A percentile compares a stretch with the other conserved stretches of the same genome.
phyloP scores from a whole-genome alignment of 2,888 invertebrate genomes.

The Drosophila barbarae region DNA sequence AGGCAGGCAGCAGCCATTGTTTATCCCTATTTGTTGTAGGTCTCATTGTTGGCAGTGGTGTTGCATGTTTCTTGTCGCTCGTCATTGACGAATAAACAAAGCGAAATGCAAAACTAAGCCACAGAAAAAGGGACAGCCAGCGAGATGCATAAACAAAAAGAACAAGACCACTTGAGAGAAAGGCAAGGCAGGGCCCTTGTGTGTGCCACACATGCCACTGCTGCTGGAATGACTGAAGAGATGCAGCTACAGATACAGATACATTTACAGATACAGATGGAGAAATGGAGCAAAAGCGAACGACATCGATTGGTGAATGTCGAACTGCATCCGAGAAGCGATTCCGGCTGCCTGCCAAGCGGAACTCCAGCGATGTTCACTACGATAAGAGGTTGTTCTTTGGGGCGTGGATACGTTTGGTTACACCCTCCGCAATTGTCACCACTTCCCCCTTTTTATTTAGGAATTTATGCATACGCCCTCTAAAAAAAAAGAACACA shows the following conservation, averaged over 20 bases:
- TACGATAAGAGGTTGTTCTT: constrained; percentile 45
- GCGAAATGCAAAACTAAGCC: constrained; percentile 52
- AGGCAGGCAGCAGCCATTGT: constrained; percentile 30
- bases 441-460: constrained; percentile 15
- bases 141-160: constrained; percentile 71
- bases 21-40: constrained; percentile 40
- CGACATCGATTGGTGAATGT: constrained; percentile 43
- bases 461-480: constrained; percentile 33
- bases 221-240: constrained; percentile 19
- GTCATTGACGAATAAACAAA: constrained; percentile 72
- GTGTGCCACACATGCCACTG: constrained; percentile 49
- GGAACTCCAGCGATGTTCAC: constrained; percentile 52
- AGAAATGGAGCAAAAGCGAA: constrained; percentile 25
- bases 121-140: constrained; percentile 22
- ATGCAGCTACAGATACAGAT: constrained; percentile 8
- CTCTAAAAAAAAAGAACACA: constrained; percentile 15
- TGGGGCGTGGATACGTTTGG: constrained; percentile 33
- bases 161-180: constrained; percentile 45
- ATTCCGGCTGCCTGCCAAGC: constrained; percentile 61
- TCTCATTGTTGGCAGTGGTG: constrained; percentile 47
- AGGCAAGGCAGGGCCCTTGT: constrained; percentile 57
- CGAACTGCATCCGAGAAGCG: constrained; percentile 47
- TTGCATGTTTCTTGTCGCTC: constrained; percentile 72
- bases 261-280: constrained; percentile 4
- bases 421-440: constrained; percentile 46